Base-by-base conservation (phyloP, 2,113 vertebrate species). In the Aplodontia rufa region DNA sequence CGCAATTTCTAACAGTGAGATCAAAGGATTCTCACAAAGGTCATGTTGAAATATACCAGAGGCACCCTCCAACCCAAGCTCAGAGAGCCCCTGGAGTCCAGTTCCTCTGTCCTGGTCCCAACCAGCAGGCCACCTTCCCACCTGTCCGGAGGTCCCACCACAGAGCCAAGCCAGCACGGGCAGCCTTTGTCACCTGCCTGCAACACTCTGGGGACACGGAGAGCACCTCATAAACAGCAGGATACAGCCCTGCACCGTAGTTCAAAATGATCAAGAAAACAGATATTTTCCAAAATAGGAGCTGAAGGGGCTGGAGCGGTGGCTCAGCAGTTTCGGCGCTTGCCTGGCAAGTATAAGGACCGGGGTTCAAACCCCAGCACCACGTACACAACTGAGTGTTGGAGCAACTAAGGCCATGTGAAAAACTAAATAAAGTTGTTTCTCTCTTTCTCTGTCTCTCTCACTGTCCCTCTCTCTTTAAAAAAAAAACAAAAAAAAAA, bases 191-290 rank as follows among this genome's bases (percentile, higher is more conserved):
- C 35, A 45, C 87, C 26, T 11, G 42, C 45, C 84, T 24, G 32
- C 51, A 45, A 12, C 51, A 35, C n/a, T 85, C 28, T 5, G 3
- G 0, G 0, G 19, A 16, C 47, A 4, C 16, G 16, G 8, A 0
- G 53, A 74, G 68, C 5, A 24, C 60, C 86, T 13, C 42, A 83
- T 10, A 85, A 60, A 88, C 13, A 42, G 75, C 86, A 97, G 71
- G 72, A 17, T 53, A n/a, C 10, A 60, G 76, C 35, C 94, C 80
- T 45, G 16, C 72, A n/a, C 30, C 84, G 81, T 68, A 26, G 30
- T 51, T 91, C 12, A 68, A 88, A 91, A 91, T 49, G 35, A 87
- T 64, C 86, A 90, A 94, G 42, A 96, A 92, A 94, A 96, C 58
- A 62, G 40, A 49, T 9, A 24, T 78, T 80, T 87, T 2, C 49